Conservation (phyloP, 2,113 vertebrate genomes). For the Malaclemys terrapin region DNA sequence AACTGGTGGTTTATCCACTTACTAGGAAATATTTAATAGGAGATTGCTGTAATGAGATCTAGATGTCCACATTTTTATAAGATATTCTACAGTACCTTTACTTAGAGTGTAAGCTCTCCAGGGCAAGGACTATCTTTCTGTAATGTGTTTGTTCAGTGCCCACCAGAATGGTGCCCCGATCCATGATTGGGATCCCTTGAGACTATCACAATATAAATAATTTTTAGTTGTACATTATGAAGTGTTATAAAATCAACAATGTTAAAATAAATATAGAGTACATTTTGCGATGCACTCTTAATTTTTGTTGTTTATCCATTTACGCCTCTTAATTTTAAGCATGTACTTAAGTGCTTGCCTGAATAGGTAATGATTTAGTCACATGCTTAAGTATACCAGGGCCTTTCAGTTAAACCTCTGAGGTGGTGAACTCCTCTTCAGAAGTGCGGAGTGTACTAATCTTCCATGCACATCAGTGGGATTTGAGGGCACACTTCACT, state of each 20-base stretch:
- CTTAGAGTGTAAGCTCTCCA: not conserved
- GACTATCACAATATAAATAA: accelerated
- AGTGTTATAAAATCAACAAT: not conserved
- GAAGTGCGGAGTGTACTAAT: not conserved
- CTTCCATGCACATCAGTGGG: not conserved
- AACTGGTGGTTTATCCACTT: not conserved
- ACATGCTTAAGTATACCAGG: not conserved
- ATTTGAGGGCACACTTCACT: not conserved
- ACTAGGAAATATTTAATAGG: constrained; percentile 14
- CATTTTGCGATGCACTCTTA: not conserved
- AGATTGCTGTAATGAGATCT: not conserved
- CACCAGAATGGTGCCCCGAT: not conserved
- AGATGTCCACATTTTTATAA: not conserved
- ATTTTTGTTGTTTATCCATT: not conserved
- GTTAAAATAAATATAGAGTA: not conserved
- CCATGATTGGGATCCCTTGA: accelerated
- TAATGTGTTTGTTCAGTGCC: not conserved
- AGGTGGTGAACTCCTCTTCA: not conserved
- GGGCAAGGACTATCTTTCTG: not conserved
- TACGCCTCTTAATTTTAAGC: not conserved
- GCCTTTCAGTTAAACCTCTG: too few species aligned
- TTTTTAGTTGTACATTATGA: not conserved
- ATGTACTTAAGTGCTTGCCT: not conserved
- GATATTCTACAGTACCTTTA: accelerated
- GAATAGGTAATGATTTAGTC: not conserved